Conservation (phyloP, 1,140 invertebrate genomes). For the Atta colombica region DNA sequence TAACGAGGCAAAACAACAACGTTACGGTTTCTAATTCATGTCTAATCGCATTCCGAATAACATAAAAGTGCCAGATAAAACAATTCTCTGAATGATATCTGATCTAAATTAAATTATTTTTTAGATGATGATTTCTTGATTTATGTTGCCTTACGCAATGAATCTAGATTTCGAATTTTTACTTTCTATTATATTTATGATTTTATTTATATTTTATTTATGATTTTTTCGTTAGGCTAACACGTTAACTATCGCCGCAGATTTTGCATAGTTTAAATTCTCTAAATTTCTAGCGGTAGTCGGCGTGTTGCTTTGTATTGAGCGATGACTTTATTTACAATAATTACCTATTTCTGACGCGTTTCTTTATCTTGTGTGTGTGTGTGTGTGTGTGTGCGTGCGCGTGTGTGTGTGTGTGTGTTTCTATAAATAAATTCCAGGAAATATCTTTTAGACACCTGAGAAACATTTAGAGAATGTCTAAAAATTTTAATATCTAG, state of each 20-base stretch:
- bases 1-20: conserved; percentile 11
- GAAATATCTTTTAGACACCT: neutral
- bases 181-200: neutral
- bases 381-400: neutral
- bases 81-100: neutral
- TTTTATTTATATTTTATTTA: neutral
- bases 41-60: neutral
- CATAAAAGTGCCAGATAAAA: neutral
- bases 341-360: conserved; percentile 51
- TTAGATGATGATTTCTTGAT: neutral
- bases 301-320: conserved; percentile 40
- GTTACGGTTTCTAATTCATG: neutral
- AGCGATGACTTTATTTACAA: conserved; percentile 72
- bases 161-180: neutral
- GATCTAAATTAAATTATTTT: neutral
- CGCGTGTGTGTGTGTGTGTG: neutral
- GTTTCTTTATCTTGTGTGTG: conserved; percentile 11
- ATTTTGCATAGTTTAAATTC: neutral
- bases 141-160: neutral
- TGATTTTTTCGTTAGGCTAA: neutral
- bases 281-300: conserved; percentile 7
- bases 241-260: neutral
- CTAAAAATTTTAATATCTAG: neutral
- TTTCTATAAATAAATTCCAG: conserved; percentile 15
- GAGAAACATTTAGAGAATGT: neutral